Percentiles rank a stretch among this genome's conserved stretches.
Conservation (phyloP, 2,797 vertebrate genomes). For the Clarias laeviceps region DNA sequence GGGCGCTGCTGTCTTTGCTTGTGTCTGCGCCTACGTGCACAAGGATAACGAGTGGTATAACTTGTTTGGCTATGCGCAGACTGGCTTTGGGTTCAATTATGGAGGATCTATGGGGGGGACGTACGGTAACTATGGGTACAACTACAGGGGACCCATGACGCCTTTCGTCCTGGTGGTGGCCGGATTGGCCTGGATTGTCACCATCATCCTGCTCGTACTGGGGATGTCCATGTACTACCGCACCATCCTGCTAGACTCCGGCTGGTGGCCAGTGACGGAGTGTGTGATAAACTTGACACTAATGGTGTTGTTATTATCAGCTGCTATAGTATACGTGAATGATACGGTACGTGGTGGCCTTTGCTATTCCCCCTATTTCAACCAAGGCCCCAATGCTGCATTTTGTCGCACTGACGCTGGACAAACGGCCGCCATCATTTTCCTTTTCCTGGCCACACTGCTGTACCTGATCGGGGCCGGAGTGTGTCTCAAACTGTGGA, state of each 20-base stretch:
- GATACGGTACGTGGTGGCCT: slow-evolving; percentile 90
- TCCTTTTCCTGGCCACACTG: slow-evolving; percentile 85
- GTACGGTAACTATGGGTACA: slow-evolving; percentile 64
- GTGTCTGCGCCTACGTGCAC: slow-evolving; percentile 86
- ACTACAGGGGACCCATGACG: slow-evolving; percentile 88
- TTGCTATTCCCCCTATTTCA: slow-evolving; percentile 86
- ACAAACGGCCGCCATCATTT: slow-evolving; percentile 88
- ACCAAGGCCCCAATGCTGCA: slow-evolving; percentile 79
- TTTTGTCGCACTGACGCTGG: slow-evolving; percentile 92
- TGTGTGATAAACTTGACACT: slow-evolving; percentile 83
- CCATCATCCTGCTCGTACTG: slow-evolving; percentile 85
- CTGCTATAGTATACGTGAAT: slow-evolving; percentile 85
- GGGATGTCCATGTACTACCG: slow-evolving; percentile 94
- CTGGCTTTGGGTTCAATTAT: slow-evolving; percentile 67
- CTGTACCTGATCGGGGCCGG: slow-evolving; percentile 84
- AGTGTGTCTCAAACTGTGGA: slow-evolving; percentile 89
- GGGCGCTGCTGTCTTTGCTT: slow-evolving; percentile 84
- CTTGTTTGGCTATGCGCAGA: slow-evolving; percentile 78
- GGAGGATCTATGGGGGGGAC: slow-evolving; percentile 65
- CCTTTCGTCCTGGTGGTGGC: slow-evolving; percentile 88
- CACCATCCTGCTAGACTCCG: slow-evolving; percentile 89
- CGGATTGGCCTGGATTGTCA: slow-evolving; percentile 85
- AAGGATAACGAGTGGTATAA: slow-evolving; percentile 92
- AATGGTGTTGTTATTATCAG: slow-evolving; percentile 83
- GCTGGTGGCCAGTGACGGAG: slow-evolving; percentile 93